These are phyloP conservation scores for Scaptodrosophila lebanonensis DNA, from an alignment of 1,140 invertebrate genomes.

Conservation along the genomic window DNA sequence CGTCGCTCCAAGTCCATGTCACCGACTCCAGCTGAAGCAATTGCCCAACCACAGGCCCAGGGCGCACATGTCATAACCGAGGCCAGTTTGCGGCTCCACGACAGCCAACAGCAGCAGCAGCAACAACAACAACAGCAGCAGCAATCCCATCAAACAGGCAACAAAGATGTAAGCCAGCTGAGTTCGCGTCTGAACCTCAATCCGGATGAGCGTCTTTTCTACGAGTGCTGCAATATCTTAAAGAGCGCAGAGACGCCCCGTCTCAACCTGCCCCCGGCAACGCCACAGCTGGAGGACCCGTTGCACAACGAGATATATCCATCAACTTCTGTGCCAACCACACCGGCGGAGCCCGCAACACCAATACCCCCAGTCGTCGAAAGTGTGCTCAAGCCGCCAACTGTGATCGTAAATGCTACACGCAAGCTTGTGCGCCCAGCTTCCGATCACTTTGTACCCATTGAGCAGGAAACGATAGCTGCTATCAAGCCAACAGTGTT, in stretches of 20 bases:
- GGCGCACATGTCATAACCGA: constrained; percentile 52
- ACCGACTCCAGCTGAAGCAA: constrained; percentile 9
- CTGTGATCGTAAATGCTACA: constrained; percentile 28
- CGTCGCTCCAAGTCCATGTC: too few species aligned
- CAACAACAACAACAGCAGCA: constrained; percentile 1
- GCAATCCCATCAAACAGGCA: constrained; percentile 31
- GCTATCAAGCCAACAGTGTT: constrained; percentile 6
- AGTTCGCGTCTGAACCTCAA: constrained; percentile 67
- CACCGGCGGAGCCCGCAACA: not conserved
- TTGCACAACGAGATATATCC: not conserved
- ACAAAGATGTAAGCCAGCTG: too few species aligned
- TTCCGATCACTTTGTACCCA: too few species aligned
- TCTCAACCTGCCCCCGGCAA: constrained; percentile 11
- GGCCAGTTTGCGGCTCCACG: constrained; percentile 50
- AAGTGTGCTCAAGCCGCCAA: too few species aligned
- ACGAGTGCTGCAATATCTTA: constrained; percentile 74
- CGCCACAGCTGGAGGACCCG: not conserved
- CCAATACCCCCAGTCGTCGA: too few species aligned
- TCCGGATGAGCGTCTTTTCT: constrained; percentile 75
- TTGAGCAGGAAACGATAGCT: too few species aligned
- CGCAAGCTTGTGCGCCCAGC: constrained; percentile 8
- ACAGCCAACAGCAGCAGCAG: constrained; percentile 38
- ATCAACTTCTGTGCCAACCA: constrained; percentile 10
- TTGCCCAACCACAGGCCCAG: not conserved
- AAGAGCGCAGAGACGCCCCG: constrained; percentile 67